Evolutionary conservation across 2,888 invertebrate species (phyloP), one percentile per base, ranked within the genome.

Genomic region (Tridacna gigas): DNA sequence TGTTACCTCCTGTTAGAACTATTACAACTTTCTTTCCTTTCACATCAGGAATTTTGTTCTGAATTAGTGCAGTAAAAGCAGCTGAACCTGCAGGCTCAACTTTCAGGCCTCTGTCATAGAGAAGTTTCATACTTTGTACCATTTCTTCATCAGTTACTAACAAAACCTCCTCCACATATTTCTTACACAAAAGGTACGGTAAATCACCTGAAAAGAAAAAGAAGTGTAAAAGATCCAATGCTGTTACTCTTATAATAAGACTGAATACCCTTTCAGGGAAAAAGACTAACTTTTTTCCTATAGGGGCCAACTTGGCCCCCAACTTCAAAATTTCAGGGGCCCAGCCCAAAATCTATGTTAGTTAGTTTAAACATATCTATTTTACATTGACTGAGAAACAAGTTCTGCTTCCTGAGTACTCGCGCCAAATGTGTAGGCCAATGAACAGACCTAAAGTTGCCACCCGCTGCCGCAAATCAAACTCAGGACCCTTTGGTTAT

Each of bases 31-130:
- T 93, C 79, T 93, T 93, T 12, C 91, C 91, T 12, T 82, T 79
- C 15, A 91, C 86, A 78, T 93, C 90, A 26, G 93, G 93, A 11
- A 94, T 90, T 66, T 92, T 91, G 12, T 88, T 88, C 67, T 82
- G 80, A 28, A 92, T 51, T 9, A 94, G 79, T 13, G 94, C 94
- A 22, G 86, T 83, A 51, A 88, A 83, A 9, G 84, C 84, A 25
- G 84, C 83, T n/a, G 93, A 91, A 0, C 94, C 94, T 5, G 94
- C 91, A 12, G 94, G 94, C 84, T 94, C 94, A 18, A 93, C 93
- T 12, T 92, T 90, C 20, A 94, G 83, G 18, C 94, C 94, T 3
- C 90, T 76, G 9, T 90, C 77, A 80, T 91, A 93, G 60, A 94
- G 84, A 18, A 84, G 79, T 37, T 86, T 83, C 91, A 93, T 90